Percentiles rank a stretch among this genome's conserved stretches.
phyloP scores from a whole-genome alignment of 2,113 vertebrate species.

The Embiotoca jacksoni region DNA sequence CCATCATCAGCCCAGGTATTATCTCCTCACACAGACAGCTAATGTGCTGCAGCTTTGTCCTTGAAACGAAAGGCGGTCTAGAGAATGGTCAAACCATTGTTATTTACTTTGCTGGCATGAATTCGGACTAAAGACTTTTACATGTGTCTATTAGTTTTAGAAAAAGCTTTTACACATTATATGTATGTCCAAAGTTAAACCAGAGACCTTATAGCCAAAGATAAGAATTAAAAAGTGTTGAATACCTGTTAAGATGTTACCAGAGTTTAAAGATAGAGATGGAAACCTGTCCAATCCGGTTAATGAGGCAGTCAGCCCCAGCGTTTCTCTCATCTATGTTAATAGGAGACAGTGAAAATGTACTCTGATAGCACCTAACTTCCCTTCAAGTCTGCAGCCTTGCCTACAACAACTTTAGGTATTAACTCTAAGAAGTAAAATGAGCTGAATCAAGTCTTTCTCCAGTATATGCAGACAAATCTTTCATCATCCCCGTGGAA shows the following conservation, averaged over 20 bases:
- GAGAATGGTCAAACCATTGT: constrained; percentile 36
- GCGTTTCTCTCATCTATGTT: constrained; percentile 41
- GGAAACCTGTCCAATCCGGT: constrained; percentile 4
- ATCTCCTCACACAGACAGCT: constrained; percentile 68
- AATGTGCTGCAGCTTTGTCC: constrained; percentile 66
- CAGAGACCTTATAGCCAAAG: not conserved
- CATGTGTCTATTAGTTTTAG: constrained; percentile 1
- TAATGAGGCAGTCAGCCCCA: constrained; percentile 15
- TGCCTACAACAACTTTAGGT: constrained; percentile 32
- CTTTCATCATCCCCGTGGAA: constrained; percentile 55
- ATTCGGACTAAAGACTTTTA: constrained; percentile 28
- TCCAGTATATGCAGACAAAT: constrained; percentile 43
- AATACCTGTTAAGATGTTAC: constrained; percentile 27
- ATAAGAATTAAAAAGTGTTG: not conserved
- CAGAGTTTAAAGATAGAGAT: constrained; percentile 22
- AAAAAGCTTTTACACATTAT: not conserved
- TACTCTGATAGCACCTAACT: constrained; percentile 22
- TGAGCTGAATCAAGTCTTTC: constrained; percentile 65
- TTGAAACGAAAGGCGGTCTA: constrained; percentile 48
- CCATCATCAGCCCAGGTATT: constrained; percentile 72
- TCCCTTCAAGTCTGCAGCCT: constrained; percentile 28
- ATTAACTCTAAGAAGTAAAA: constrained; percentile 39
- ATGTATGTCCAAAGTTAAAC: not conserved
- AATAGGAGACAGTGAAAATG: constrained; percentile 37
- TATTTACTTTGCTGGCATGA: constrained; percentile 20